These are phyloP conservation scores for Peromyscus attwateri DNA, from an alignment of 2,797 vertebrate species.

Conservation along the genomic window DNA sequence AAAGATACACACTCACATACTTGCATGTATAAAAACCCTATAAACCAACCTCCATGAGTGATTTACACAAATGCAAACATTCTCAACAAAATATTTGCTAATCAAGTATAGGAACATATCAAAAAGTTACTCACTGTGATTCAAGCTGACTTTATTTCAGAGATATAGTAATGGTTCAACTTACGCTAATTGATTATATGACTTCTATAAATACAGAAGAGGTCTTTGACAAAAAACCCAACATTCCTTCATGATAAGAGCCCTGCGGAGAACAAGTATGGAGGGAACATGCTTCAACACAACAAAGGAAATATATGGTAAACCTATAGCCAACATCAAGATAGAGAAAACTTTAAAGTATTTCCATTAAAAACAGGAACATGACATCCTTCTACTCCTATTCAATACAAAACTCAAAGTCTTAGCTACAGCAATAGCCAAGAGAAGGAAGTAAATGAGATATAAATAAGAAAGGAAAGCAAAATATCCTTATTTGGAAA, in stretches of 20 bases:
- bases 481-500: neutral
- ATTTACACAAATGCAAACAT: neutral
- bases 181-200: neutral
- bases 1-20: neutral
- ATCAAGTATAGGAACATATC: neutral
- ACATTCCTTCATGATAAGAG: neutral
- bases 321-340: neutral
- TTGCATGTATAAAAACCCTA: neutral
- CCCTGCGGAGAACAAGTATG: neutral
- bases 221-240: neutral
- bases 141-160: neutral
- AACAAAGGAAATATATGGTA: neutral
- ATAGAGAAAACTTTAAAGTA: neutral
- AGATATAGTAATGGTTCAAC: neutral
- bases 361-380: neutral
- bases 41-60: neutral
- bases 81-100: neutral
- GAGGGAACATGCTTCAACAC: neutral
- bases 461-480: neutral
- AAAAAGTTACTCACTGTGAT: neutral
- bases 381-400: too few species aligned
- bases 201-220: neutral
- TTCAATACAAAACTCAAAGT: neutral
- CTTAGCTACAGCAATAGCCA: neutral
- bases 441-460: neutral